A percentile compares a stretch with the other conserved stretches of the same genome.
These are phyloP conservation scores for Hirtodrosophila trivittata DNA, from an alignment of 2,888 invertebrate species.

Conservation along the genomic window DNA sequence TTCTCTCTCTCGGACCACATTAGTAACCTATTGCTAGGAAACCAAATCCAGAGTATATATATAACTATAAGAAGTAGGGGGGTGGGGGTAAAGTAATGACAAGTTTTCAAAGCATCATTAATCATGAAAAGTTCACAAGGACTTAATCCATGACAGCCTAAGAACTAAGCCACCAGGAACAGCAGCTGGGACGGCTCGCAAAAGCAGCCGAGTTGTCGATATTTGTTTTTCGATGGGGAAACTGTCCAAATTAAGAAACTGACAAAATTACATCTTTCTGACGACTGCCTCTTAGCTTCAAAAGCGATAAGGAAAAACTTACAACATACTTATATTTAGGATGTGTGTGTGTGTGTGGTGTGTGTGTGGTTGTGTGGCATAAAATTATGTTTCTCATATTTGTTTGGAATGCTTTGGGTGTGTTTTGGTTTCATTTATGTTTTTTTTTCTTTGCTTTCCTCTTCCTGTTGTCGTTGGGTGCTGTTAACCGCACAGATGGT, in stretches of 20 bases:
- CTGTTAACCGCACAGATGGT: conserved; percentile 36
- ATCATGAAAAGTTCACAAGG: conserved; percentile 70
- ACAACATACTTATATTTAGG: conserved; percentile 36
- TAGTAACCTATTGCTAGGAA: too few relatives aligned
- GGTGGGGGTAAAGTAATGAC: conserved; percentile 43
- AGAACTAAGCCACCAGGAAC: conserved; percentile 38
- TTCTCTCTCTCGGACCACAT: too few relatives aligned
- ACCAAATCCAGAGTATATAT: too few relatives aligned
- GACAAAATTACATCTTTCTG: conserved; percentile 51
- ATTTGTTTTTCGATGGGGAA: conserved; percentile 61
- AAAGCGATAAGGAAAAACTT: conserved; percentile 11
- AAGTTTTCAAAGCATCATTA: conserved; percentile 73
- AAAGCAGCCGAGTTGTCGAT: conserved; percentile 59
- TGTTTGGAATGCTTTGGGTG: conserved; percentile 73
- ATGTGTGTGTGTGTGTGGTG: conserved; percentile 7
- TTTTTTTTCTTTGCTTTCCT: conserved; percentile 8
- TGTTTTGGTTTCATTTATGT: conserved; percentile 21
- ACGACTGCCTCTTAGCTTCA: neutral
- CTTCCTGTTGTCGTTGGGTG: conserved; percentile 11
- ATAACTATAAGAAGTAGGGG: conserved; percentile 8
- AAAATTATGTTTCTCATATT: conserved; percentile 75
- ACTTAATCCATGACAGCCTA: conserved; percentile 63
- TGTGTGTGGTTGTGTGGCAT: conserved; percentile 6
- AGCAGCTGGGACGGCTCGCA: conserved; percentile 7
- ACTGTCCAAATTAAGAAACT: conserved; percentile 61